Percentiles rank a stretch among this genome's conserved stretches.
Conservation (phyloP, 2,888 invertebrate species). For the Nowickia ferox region DNA sequence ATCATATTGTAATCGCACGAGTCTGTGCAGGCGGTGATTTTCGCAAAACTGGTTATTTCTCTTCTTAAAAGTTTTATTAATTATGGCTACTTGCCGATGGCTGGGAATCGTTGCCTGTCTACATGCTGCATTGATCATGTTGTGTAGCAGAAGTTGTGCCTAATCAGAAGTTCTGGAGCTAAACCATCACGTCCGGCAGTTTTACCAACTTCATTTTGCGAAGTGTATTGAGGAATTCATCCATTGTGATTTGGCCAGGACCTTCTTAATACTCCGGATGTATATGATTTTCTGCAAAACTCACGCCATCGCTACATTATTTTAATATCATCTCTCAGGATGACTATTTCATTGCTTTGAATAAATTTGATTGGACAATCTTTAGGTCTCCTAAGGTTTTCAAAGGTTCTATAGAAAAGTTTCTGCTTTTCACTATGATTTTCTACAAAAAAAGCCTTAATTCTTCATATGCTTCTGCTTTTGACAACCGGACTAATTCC, state of each 20-base stretch:
- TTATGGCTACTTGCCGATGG: neutral
- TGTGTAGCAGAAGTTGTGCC: neutral
- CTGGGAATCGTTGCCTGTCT: neutral
- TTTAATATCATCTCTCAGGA: too few relatives aligned
- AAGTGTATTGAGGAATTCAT: neutral
- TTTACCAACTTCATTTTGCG: too few relatives aligned
- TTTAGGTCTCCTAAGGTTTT: neutral
- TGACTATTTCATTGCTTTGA: too few relatives aligned
- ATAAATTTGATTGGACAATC: neutral
- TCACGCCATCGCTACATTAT: neutral
- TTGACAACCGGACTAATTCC: too few relatives aligned
- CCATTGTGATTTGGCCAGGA: neutral
- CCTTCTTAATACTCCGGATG: neutral
- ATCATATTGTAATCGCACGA: too few relatives aligned
- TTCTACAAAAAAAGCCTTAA: neutral
- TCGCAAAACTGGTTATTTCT: neutral
- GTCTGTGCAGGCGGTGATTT: too few relatives aligned
- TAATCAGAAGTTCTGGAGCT: neutral
- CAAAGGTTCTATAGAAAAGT: neutral
- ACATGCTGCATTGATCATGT: neutral
- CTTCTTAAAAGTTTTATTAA: too few relatives aligned
- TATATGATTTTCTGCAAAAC: neutral
- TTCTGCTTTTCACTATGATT: neutral
- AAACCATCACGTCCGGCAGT: neutral
- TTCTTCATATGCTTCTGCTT: too few relatives aligned